A percentile compares a stretch with the other conserved stretches of the same genome.
Conservation (phyloP, 2,113 vertebrate species). For the Apodemus speciosus region DNA sequence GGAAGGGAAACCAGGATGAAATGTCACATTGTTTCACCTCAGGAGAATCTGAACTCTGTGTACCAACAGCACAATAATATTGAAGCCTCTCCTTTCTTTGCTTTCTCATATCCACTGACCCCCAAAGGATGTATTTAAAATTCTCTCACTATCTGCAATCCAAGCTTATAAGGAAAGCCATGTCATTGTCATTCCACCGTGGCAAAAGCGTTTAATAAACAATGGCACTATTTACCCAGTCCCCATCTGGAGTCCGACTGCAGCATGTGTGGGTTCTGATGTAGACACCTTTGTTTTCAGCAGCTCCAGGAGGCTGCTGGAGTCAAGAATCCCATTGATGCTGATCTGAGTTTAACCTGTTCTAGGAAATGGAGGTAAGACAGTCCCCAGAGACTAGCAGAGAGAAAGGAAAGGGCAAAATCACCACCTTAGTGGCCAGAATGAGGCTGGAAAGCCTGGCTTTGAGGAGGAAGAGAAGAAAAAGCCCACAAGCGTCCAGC, state of each 20-base stretch:
- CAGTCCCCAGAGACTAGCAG: neutral
- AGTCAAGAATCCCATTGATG: neutral
- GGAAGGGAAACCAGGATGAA: neutral
- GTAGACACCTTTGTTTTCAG: neutral
- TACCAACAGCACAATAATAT: neutral
- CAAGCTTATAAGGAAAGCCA: neutral
- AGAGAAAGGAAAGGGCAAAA: neutral
- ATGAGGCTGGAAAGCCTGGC: neutral
- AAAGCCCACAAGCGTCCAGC: neutral
- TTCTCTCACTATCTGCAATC: neutral
- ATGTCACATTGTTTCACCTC: neutral
- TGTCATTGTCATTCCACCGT: neutral
- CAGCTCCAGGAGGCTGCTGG: neutral
- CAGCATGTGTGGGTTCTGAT: neutral
- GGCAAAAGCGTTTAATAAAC: neutral
- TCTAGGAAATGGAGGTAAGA: neutral
- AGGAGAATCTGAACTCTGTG: neutral
- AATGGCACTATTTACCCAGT: neutral
- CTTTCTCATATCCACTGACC: neutral
- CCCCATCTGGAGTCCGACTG: neutral
- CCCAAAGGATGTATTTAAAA: neutral
- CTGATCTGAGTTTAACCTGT: neutral
- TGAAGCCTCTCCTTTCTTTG: neutral
- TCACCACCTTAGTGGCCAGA: neutral
- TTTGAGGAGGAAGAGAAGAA: neutral